phyloP scores from a whole-genome alignment of 2,113 vertebrate species.

The Prunella fulvescens region DNA sequence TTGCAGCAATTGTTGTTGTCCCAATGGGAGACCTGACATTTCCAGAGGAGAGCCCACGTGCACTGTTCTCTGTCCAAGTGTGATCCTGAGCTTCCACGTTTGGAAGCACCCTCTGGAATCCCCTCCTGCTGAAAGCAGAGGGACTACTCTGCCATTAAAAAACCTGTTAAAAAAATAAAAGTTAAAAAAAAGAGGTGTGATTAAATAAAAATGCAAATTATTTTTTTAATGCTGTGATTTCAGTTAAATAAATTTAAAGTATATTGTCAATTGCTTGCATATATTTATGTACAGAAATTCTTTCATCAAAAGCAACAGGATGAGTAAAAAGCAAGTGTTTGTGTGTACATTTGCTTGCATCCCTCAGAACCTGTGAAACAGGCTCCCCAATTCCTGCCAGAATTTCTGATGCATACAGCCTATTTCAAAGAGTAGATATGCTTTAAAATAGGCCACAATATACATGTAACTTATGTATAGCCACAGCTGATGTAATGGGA shows the following conservation, averaged over 20 bases:
- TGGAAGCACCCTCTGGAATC: not conserved
- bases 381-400: rapidly evolving
- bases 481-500: not conserved
- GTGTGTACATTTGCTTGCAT: rapidly evolving
- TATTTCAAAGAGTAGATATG: not conserved
- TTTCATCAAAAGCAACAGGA: not conserved
- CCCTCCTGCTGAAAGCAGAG: not conserved
- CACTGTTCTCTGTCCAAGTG: not conserved
- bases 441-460: not conserved
- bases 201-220: not conserved
- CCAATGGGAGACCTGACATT: not conserved
- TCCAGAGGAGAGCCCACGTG: not conserved
- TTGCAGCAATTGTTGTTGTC: not conserved
- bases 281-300: not conserved
- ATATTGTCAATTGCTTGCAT: not conserved
- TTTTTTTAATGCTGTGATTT: not conserved
- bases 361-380: not conserved
- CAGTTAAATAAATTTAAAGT: not conserved
- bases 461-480: not conserved
- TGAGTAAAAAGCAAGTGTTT: not conserved
- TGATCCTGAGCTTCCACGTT: not conserved
- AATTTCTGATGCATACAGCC: not conserved
- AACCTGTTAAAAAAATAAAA: not conserved
- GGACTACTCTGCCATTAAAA: not conserved
- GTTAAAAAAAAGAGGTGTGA: not conserved